Evolutionary conservation across 2,888 invertebrate species (phyloP).

Genomic region (Pelosia muscerda): DNA sequence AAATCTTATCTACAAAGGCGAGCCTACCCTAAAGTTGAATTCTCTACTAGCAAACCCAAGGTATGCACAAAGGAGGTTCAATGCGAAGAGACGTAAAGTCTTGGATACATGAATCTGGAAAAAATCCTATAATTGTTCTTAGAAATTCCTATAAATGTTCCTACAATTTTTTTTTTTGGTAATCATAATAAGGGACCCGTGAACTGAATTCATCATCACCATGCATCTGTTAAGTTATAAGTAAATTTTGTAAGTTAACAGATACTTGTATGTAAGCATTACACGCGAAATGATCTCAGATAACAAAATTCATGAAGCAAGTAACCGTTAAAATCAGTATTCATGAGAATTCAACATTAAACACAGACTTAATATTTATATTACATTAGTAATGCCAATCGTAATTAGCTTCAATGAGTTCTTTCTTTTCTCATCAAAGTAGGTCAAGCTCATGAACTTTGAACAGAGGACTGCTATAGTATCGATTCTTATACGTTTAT

Average conservation of each 20-base stretch:
- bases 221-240: background rate
- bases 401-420: slow-evolving; percentile 8
- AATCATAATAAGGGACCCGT: background rate
- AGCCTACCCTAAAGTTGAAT: too few relatives aligned
- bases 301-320: background rate
- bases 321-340: slow-evolving; percentile 1
- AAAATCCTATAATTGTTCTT: too few relatives aligned
- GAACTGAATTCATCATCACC: background rate
- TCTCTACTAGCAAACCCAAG: too few relatives aligned
- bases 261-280: too few relatives aligned
- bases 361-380: slow-evolving; percentile 6
- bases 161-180: background rate
- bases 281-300: background rate
- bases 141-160: too few relatives aligned
- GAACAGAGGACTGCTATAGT: background rate
- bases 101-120: too few relatives aligned
- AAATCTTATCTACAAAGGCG: too few relatives aligned
- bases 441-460: background rate
- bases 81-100: too few relatives aligned
- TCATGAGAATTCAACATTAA: slow-evolving; percentile 10
- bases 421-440: background rate
- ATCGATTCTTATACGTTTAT: background rate
- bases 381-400: background rate
- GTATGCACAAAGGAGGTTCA: too few relatives aligned
- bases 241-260: too few relatives aligned